Evolutionary conservation across 2,888 invertebrate species (phyloP).

Genomic region (Pemphredon lugubris): DNA sequence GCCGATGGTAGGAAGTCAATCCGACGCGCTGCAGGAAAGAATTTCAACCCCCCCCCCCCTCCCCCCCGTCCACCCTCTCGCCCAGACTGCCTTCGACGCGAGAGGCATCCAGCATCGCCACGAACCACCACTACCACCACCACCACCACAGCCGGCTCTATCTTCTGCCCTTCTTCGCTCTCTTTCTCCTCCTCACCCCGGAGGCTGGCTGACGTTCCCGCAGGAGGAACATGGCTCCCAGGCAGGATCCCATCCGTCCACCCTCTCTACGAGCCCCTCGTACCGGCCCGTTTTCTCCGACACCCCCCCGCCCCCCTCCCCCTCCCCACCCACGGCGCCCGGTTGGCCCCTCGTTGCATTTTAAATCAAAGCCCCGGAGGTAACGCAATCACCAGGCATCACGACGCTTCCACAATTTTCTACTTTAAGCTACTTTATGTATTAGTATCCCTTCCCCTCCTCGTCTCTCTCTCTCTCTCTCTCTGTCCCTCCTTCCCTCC

Average conservation of each 20-base stretch:
- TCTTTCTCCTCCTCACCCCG: constrained; percentile 38
- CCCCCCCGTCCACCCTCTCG: background rate
- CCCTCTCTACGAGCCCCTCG: constrained; percentile 42
- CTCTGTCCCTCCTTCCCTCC: constrained; percentile 26
- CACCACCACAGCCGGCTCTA: constrained; percentile 21
- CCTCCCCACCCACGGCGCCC: constrained; percentile 47
- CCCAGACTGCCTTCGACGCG: constrained; percentile 39
- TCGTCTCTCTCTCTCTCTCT: constrained; percentile 36
- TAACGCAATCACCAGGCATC: constrained; percentile 81
- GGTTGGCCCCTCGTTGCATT: constrained; percentile 79
- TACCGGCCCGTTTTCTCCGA: constrained; percentile 58
- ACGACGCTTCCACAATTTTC: constrained; percentile 82
- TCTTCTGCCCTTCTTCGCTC: constrained; percentile 59
- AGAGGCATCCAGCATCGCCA: constrained; percentile 48
- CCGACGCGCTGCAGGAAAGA: constrained; percentile 58
- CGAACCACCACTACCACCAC: constrained; percentile 20
- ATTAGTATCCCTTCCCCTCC: constrained; percentile 73
- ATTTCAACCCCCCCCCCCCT: constrained; percentile 29
- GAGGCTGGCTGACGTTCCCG: constrained; percentile 58
- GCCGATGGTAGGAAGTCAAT: constrained; percentile 56
- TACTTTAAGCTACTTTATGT: constrained; percentile 82
- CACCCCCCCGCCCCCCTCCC: constrained; percentile 59
- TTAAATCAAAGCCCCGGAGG: constrained; percentile 81
- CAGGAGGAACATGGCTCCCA: constrained; percentile 68
- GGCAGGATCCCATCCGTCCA: constrained; percentile 67